Evolutionary conservation across 1,140 invertebrate species (phyloP), one percentile per base, ranked within the genome.

Genomic region (Geopemphigus sp.): DNA sequence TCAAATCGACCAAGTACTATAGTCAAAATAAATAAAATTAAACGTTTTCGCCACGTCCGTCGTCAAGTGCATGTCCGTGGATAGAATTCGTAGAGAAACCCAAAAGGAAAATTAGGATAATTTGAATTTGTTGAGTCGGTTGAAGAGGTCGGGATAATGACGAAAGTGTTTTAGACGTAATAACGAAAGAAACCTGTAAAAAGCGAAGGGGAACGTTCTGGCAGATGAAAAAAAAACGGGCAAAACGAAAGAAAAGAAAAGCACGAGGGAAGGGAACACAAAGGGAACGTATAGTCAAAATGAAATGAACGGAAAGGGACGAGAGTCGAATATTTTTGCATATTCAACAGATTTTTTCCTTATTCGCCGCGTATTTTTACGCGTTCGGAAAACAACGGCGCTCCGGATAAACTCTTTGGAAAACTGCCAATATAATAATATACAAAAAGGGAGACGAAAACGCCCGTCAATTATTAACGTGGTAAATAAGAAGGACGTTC

Each of bases 111-210:
- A 63, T 63, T 63, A 63, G 32, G 61, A 63, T 63, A 63, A 63
- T 32, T 63, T 19, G 15, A 63, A 22, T 39, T 70, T 32, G 66
- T 70, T 12, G 66, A 70, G 22, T n/a, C 39, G 39, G 39, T 70
- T 24, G 66, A 50, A 70, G 45, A 47, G 66, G 45, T 70, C n/a
- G 14, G 47, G 45, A 70, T 45, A 50, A 50, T 70, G 66, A 70
- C 32, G 45, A 70, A 70, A 70, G 66, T 70, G 39, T 70, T 70
- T 70, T 50, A 15, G 39, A 70, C 66, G 66, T 70, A 50, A 6
- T 14, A 14, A 45, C 39, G 66, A 24, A 68, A 50, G 22, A 17
- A 26, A 17, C 45, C n/a, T 39, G 39, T n/a, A 24, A 70, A 70
- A 19, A 14, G 39, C 4, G 5, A n/a, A 24, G 59, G 15, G 14